Base-by-base conservation (phyloP, 1,140 invertebrate species). In the Zaprionus gabonicus region DNA sequence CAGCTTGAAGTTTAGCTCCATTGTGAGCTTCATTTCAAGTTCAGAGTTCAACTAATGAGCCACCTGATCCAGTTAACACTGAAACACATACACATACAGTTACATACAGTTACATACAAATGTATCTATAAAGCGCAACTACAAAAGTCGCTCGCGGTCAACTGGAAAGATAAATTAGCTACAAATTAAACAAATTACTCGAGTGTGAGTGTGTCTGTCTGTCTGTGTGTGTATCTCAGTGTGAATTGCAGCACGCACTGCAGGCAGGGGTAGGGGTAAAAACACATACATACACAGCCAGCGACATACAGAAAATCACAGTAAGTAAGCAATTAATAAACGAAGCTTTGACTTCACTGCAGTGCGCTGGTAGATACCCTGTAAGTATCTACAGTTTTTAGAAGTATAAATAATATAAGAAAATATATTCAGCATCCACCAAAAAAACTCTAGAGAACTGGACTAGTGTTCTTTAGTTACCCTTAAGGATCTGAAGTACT, bases 161-260 rank as follows among this genome's bases (percentile, higher is more conserved):
- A 82, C 67, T 80, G 71, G 67, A 80, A 88, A 88, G 71, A 87
- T 81, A 87, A 87, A 88, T 87, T 87, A 81, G 67, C 80, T 69
- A 73, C 78, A 81, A 88, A 81, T 87, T 87, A 81, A 81, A 87
- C 74, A 84, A 84, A 84, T 84, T 78, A 84, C 79, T 74, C 59
- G 9, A 70, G 34, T 10, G 17, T 71, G 38, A 57, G 38, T 27
- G 74, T 68, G 44, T 57, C 51, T 68, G 28, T 46, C 6, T 46
- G 7, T 20, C 2, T 49, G 17, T 23, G 44, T 20, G 62, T 71
- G 28, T 41, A 15, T n/a, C 4, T 41, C 13, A 7, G 38, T 44
- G 41, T 46, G 51, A 77, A 76, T 60, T 68, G 67, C 56, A 60
- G 73, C 79, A 86, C 62, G 82, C 82, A 79, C 41, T 70, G 65